Evolutionary conservation across 1,140 invertebrate genomes (phyloP).

Genomic region (Tribolium castaneum): DNA sequence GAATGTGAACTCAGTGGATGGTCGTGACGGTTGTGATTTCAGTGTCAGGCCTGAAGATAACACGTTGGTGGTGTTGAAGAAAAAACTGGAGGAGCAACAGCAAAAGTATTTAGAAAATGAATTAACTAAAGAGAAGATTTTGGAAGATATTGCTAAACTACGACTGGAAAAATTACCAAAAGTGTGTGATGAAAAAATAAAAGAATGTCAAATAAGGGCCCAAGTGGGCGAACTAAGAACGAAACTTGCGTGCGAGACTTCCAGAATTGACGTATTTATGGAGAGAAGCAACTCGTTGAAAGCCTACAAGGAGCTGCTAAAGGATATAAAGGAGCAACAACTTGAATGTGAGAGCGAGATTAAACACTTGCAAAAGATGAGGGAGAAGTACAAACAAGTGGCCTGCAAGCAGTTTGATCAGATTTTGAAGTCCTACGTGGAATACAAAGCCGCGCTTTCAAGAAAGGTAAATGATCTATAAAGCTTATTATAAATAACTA

Average conservation of each 20-base stretch:
- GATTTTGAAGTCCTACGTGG: conserved; percentile 54
- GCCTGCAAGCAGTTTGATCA: conserved; percentile 58
- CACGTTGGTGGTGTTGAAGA: conserved; percentile 32
- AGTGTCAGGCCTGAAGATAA: not conserved
- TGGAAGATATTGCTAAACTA: conserved; percentile 52
- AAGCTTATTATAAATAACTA: conserved; percentile 1
- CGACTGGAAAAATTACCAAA: conserved; percentile 46
- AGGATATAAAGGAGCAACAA: conserved; percentile 56
- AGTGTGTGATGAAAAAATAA: conserved; percentile 43
- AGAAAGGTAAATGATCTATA: conserved; percentile 53
- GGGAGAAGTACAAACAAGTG: conserved; percentile 54
- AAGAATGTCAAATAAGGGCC: conserved; percentile 49
- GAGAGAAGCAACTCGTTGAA: conserved; percentile 52
- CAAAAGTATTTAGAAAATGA: conserved; percentile 49
- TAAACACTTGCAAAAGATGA: conserved; percentile 49
- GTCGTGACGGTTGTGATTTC: too few relatives aligned
- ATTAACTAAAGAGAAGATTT: conserved; percentile 43
- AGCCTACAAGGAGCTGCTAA: conserved; percentile 54
- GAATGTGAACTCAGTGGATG: not conserved
- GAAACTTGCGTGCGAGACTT: conserved; percentile 48
- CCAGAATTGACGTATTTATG: conserved; percentile 54
- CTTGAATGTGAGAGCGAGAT: conserved; percentile 52
- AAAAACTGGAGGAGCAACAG: conserved; percentile 47
- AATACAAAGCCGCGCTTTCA: conserved; percentile 55
- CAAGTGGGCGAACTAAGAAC: conserved; percentile 52